Conservation (phyloP, 1,140 invertebrate species). For the Asbolus verrucosus region DNA sequence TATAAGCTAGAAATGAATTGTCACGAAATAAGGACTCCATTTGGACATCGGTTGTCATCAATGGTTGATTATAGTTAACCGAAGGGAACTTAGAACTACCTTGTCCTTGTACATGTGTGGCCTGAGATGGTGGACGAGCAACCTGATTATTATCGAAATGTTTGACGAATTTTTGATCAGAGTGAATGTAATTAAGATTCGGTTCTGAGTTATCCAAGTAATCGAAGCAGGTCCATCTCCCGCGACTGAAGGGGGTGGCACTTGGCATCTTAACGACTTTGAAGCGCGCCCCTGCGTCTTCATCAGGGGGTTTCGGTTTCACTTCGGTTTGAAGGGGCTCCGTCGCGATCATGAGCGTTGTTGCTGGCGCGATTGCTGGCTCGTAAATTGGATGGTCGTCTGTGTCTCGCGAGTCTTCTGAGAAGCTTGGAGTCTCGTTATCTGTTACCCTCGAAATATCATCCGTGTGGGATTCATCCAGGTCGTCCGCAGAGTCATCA, state of each 20-base stretch:
- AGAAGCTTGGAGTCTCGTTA: slow-evolving; percentile 87
- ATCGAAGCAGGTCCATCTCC: slow-evolving; percentile 96
- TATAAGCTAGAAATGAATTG: background rate
- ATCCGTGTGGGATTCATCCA: slow-evolving; percentile 93
- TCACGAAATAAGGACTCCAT: too few relatives aligned
- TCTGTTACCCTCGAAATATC: slow-evolving; percentile 86
- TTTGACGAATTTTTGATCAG: too few relatives aligned
- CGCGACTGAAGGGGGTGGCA: slow-evolving; percentile 83
- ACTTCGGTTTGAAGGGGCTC: background rate
- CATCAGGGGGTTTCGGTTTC: slow-evolving; percentile 1
- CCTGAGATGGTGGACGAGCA: too few relatives aligned
- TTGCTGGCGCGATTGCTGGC: slow-evolving; percentile 76
- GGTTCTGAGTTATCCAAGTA: slow-evolving; percentile 79
- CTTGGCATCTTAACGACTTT: slow-evolving; percentile 97
- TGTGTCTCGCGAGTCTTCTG: slow-evolving; percentile 68
- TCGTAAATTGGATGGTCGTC: too few relatives aligned
- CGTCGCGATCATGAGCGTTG: slow-evolving; percentile 93
- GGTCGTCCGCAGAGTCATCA: slow-evolving; percentile 92
- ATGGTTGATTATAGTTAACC: too few relatives aligned
- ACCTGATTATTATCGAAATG: too few relatives aligned
- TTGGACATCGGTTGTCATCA: too few relatives aligned
- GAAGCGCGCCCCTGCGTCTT: too few relatives aligned
- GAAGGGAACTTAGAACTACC: too few relatives aligned
- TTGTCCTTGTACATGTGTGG: too few relatives aligned
- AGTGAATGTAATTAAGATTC: too few relatives aligned